Conservation (phyloP, 2,113 vertebrate genomes). For the Dipodomys stephensi region DNA sequence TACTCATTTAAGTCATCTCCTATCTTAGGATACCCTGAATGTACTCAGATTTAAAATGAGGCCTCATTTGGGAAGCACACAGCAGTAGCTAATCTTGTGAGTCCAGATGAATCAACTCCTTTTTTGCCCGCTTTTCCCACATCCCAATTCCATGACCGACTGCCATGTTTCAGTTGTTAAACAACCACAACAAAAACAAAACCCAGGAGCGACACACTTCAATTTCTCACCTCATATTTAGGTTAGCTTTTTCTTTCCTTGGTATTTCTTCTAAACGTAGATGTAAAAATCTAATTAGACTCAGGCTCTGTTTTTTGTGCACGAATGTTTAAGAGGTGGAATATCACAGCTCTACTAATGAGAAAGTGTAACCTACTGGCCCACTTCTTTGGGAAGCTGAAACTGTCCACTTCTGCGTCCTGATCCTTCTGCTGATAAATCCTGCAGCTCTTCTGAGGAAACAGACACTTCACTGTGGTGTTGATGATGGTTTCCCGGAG, state of each 20-base stretch:
- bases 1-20: neutral
- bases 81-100: rapidly evolving
- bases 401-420: too few relatives aligned
- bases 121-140: rapidly evolving
- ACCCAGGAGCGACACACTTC: neutral
- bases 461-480: neutral
- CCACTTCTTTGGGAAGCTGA: rapidly evolving
- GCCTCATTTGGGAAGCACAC: rapidly evolving
- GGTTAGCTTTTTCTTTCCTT: neutral
- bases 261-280: neutral
- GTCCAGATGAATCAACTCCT: rapidly evolving
- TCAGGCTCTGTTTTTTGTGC: neutral
- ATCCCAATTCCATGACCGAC: too few relatives aligned
- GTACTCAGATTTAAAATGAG: rapidly evolving
- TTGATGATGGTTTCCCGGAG: neutral
- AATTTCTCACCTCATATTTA: neutral
- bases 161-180: neutral
- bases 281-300: neutral
- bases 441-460: neutral
- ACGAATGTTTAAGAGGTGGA: too few relatives aligned
- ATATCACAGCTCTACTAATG: rapidly evolving
- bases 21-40: rapidly evolving
- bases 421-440: rapidly evolving
- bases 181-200: neutral
- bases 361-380: rapidly evolving